Evolutionary conservation across 2,888 invertebrate genomes (phyloP).

Genomic region (Cloeon dipterum): DNA sequence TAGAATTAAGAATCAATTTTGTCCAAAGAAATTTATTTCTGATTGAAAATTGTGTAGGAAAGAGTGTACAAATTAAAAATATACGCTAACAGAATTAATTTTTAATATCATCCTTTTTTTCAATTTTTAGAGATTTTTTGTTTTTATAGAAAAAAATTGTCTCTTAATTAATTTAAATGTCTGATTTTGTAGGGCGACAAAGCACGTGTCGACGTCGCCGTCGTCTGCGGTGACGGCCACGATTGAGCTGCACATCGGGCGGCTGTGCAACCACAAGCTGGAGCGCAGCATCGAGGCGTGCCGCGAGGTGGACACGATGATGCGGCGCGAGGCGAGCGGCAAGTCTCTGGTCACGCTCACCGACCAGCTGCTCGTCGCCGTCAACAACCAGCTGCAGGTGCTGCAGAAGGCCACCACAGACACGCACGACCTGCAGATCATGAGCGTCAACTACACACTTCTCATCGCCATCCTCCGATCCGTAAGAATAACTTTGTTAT

Average conservation of each 20-base stretch:
- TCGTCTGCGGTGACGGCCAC: neutral
- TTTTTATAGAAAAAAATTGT: too few relatives aligned
- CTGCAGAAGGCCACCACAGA: slow-evolving; percentile 13
- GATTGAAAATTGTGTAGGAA: too few relatives aligned
- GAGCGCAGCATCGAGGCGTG: neutral
- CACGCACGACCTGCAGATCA: neutral
- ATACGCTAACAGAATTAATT: too few relatives aligned
- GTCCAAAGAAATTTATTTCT: too few relatives aligned
- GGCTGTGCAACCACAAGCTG: neutral
- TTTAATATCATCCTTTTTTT: too few relatives aligned
- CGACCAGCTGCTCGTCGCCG: slow-evolving; percentile 36
- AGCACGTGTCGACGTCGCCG: neutral
- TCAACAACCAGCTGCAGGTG: slow-evolving; percentile 37
- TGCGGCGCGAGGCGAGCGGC: neutral
- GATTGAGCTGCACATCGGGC: neutral
- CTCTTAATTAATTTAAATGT: too few relatives aligned
- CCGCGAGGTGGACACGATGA: neutral
- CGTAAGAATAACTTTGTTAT: too few relatives aligned
- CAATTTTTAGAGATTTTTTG: too few relatives aligned
- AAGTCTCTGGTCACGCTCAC: neutral
- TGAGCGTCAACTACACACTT: neutral
- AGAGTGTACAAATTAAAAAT: too few relatives aligned
- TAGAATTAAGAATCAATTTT: too few relatives aligned
- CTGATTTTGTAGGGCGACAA: neutral
- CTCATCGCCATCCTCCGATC: slow-evolving; percentile 2